Evolutionary conservation across 2,888 invertebrate species (phyloP).

Genomic region (Nezara viridula): DNA sequence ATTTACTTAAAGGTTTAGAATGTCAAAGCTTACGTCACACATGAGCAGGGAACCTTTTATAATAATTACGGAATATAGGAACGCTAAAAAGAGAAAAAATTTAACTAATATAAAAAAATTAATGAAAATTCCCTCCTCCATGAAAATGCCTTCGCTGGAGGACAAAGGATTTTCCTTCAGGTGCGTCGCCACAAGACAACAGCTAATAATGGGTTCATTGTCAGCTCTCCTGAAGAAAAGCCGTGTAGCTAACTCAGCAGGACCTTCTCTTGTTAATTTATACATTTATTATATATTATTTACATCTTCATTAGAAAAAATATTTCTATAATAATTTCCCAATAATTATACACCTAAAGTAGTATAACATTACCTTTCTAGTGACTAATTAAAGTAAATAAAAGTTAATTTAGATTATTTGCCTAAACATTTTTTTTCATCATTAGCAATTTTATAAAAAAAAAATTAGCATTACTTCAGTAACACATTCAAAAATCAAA

Average conservation of each 20-base stretch:
- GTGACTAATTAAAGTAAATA: no score
- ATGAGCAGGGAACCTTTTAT: constrained; percentile 49
- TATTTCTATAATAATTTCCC: no score
- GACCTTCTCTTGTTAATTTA: constrained; percentile 7
- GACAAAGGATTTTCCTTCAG: constrained; percentile 50
- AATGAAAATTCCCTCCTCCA: constrained; percentile 54
- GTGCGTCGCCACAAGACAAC: constrained; percentile 25
- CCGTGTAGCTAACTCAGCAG: background rate
- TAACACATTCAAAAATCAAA: no score
- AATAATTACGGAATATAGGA: constrained; percentile 49
- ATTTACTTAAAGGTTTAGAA: constrained; percentile 53
- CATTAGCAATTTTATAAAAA: no score
- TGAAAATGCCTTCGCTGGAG: constrained; percentile 20
- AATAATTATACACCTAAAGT: no score
- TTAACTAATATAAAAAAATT: constrained; percentile 54
- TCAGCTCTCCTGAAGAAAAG: background rate
- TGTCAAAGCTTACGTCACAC: constrained; percentile 57
- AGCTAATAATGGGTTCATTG: constrained; percentile 27
- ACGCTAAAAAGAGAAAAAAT: constrained; percentile 47
- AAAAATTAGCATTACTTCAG: no score
- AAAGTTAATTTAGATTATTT: no score
- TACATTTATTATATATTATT: background rate
- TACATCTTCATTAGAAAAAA: background rate
- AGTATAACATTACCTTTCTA: no score
- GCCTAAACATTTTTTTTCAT: no score